Conservation (phyloP, 2,113 vertebrate species). For the Geococcyx californianus region DNA sequence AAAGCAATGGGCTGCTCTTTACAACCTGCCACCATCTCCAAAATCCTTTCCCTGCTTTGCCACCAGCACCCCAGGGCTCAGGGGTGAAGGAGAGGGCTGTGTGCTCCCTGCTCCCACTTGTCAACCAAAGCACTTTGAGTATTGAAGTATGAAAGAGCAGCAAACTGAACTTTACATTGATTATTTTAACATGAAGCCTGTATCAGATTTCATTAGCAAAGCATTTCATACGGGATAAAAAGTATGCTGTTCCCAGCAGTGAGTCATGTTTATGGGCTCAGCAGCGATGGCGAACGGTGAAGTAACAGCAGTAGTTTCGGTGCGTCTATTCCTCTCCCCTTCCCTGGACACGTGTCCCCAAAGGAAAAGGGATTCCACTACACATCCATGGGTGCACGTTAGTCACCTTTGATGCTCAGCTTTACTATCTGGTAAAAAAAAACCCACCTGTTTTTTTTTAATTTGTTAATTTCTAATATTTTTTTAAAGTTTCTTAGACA, state of each 20-base stretch:
- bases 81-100: neutral
- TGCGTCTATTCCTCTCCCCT: neutral
- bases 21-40: neutral
- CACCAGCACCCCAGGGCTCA: neutral
- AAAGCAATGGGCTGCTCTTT: neutral
- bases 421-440: neutral
- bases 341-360: neutral
- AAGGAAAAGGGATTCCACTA: neutral
- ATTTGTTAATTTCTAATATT: neutral
- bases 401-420: neutral
- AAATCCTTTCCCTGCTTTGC: neutral
- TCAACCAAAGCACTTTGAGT: neutral
- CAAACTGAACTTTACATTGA: neutral
- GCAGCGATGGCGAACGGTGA: neutral
- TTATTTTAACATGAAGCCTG: neutral
- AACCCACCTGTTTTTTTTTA: fast-evolving
- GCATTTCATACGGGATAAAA: neutral
- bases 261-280: neutral
- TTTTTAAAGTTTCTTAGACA: neutral
- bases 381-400: neutral
- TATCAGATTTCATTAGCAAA: neutral
- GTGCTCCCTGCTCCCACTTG: fast-evolving
- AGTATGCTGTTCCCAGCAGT: neutral
- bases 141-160: neutral
- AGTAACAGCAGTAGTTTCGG: fast-evolving